Percentiles rank a stretch among this genome's conserved stretches.
These are phyloP conservation scores for Porites lutea DNA, from an alignment of 64 coral and sea anemone genomes.

Conservation along the genomic window DNA sequence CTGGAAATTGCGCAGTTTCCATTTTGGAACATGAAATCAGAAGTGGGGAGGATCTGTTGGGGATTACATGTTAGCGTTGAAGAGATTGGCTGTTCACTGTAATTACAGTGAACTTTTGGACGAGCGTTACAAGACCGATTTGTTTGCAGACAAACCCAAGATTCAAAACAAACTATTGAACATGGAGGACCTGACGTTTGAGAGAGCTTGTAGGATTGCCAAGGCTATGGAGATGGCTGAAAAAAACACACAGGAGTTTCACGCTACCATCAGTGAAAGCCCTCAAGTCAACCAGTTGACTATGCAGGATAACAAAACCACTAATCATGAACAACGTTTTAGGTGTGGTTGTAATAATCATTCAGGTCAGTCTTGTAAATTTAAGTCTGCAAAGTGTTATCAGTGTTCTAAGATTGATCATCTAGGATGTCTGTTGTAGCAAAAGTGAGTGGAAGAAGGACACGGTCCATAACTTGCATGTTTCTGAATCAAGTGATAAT, in stretches of 20 bases:
- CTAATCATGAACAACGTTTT: no score
- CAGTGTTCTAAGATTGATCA: slow-evolving; percentile 39
- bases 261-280: slow-evolving; percentile 36
- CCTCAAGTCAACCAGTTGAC: neutral
- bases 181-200: slow-evolving; percentile 53
- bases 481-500: neutral
- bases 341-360: no score
- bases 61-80: slow-evolving; percentile 39
- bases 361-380: slow-evolving; percentile 26
- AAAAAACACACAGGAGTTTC: slow-evolving; percentile 64
- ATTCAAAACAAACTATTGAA: slow-evolving; percentile 82
- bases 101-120: slow-evolving; percentile 56
- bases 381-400: slow-evolving; percentile 23
- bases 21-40: slow-evolving; percentile 68
- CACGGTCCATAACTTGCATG: slow-evolving; percentile 10
- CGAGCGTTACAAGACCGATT: slow-evolving; percentile 60
- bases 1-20: slow-evolving; percentile 61
- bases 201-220: slow-evolving; percentile 62
- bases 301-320: neutral
- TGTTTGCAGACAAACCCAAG: slow-evolving; percentile 63
- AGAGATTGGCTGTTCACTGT: slow-evolving; percentile 62
- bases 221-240: slow-evolving; percentile 79
- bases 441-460: neutral
- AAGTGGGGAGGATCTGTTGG: slow-evolving; percentile 45
- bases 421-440: slow-evolving; percentile 21